Evolutionary conservation across 2,113 vertebrate species (phyloP), one percentile per base, ranked within the genome.

Genomic region (Agelaius tricolor): DNA sequence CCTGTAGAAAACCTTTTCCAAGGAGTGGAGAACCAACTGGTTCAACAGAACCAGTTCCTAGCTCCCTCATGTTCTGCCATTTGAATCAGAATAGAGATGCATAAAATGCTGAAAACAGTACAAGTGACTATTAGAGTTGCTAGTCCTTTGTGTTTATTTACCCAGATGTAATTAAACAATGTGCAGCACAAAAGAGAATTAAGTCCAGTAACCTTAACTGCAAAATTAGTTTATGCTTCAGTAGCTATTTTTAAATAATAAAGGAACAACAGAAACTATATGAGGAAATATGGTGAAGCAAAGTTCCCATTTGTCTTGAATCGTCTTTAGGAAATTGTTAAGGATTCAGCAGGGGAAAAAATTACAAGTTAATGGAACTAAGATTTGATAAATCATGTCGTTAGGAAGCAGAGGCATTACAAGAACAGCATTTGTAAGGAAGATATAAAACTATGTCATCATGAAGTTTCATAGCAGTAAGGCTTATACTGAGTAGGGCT

Each of bases 321-420:
- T 58, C 58, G 41, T 77, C 72, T 51, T 87, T 95, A 88, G 94
- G 81, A 96, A 88, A 92, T 57, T 57, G 84, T 63, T 92, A 96
- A 97, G 94, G 67, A 63, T 87, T 83, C 84, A 85, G 81, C 37
- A 39, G 75, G 73, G 47, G 85, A 93, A 96, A 95, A 76, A 94
- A 93, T 78, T 91, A 90, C 79, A 93, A 84, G 72, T 95, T 97
- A 96, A 97, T 86, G 65, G 69, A 62, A 91, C 21, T 58, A 79
- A 46, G 31, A 43, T 79, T 69, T 87, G 46, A 85, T 85, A 85
- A 90, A 91, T 91, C 51, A 43, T 80, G 47, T 52, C 20, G 13
- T 87, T 95, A 88, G 72, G 51, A 95, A 77, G 49, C 81, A 93
- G 87, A 90, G 57, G 61, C 75, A 79, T 97, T 91, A 84, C 94